Percentiles rank a stretch among this genome's conserved stretches.
phyloP scores from a whole-genome alignment of 2,113 vertebrate genomes.

The Desmodus rotundus region DNA sequence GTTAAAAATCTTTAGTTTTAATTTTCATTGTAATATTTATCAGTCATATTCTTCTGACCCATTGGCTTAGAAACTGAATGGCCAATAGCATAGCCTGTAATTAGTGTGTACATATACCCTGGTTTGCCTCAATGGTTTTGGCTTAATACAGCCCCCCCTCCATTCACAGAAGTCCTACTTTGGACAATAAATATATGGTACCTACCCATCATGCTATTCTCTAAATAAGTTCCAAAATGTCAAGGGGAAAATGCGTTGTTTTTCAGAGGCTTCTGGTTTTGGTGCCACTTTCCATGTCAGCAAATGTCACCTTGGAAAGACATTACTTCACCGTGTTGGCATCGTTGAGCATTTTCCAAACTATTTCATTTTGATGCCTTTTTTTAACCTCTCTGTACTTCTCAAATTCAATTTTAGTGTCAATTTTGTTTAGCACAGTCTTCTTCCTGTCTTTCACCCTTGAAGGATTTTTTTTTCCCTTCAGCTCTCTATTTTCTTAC shows the following conservation, averaged over 20 bases:
- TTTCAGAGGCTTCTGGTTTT: constrained; percentile 16
- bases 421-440: constrained; percentile 16
- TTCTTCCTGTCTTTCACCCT: constrained; percentile 38
- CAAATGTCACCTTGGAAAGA: constrained; percentile 51
- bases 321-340: constrained; percentile 42
- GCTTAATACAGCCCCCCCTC: neutral
- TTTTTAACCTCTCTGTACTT: constrained; percentile 11
- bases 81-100: neutral
- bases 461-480: neutral
- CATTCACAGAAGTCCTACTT: neutral
- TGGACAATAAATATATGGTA: neutral
- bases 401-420: constrained; percentile 29
- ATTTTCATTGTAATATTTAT: neutral
- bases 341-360: constrained; percentile 37
- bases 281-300: constrained; percentile 10
- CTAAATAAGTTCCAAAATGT: neutral
- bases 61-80: neutral
- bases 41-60: neutral
- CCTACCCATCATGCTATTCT: neutral
- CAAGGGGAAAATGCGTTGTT: neutral
- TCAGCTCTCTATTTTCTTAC: constrained; percentile 53
- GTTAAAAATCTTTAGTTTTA: neutral
- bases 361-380: neutral
- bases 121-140: neutral
- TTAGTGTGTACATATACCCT: neutral